Evolutionary conservation across 2,797 vertebrate genomes (phyloP), one percentile per base, ranked within the genome.

Genomic region (Lepilemur ruficaudatus): DNA sequence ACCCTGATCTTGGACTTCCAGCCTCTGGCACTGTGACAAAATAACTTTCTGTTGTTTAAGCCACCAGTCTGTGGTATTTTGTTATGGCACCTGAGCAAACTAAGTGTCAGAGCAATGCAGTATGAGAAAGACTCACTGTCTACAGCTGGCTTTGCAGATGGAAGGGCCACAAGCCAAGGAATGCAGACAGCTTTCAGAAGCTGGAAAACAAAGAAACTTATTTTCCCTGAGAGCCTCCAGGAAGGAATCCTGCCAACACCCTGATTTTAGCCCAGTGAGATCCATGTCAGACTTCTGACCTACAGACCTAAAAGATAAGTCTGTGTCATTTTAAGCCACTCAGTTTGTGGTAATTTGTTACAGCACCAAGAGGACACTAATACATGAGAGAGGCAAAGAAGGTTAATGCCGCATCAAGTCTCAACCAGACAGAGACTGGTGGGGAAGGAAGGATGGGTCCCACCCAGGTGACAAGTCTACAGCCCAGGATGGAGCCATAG

Each of bases 11-110:
- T 15, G 9, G 43, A 35, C 35, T 48, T 93, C 4, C 32, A 50
- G 63, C n/a, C 59, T 38, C 55, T 13, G 41, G 57, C 43, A 8
- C 13, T 17, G 48, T 0, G 28, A 55, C 17, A 32, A 38, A 73
- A 61, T 20, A 61, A 75, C 17, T 10, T 28, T 30, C 38, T 20
- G 15, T 4, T 23, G 41, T 46, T 65, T 22, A 75, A 13, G 22
- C 11, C 28, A 41, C 12, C 3, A 0, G 12, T 10, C 25, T 14
- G 61, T 14, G 25, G 35, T 25, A n/a, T 7, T 84, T 43, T 18
- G 17, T 28, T 25, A 52, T 0, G 22, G 65, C 17, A 80, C 25
- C 63, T 0, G 0, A 15, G 4, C 22, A 14, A 25, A 86, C 2
- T 13, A 35, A 41, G 67, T 17, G 57, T 63, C 72, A 41, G 22